Evolutionary conservation across 2,797 vertebrate genomes (phyloP).

Genomic region (Melanotaenia boesemani): DNA sequence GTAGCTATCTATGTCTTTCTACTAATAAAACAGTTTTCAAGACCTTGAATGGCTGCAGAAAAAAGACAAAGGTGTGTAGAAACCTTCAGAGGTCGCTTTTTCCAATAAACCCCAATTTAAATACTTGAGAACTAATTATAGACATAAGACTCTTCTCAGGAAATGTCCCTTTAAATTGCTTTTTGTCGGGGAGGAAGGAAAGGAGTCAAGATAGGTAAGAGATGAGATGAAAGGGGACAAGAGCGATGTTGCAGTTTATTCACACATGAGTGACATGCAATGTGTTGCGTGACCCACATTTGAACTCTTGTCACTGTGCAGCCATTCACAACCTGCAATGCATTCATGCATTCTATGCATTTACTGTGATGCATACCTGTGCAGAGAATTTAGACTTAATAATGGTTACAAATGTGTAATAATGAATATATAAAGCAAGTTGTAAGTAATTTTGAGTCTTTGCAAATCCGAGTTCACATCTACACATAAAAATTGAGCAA

Average conservation of each 20-base stretch:
- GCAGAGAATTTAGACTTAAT: too few species aligned
- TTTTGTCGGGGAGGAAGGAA: background rate
- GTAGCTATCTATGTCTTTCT: background rate
- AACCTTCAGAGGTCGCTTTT: background rate
- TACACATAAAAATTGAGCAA: background rate
- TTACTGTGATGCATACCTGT: background rate
- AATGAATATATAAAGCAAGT: background rate
- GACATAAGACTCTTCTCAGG: background rate
- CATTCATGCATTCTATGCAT: background rate
- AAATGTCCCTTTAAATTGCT: background rate
- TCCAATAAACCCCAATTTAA: background rate
- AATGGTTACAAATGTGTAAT: background rate
- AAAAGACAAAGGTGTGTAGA: background rate
- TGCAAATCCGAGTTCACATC: background rate
- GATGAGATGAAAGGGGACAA: background rate
- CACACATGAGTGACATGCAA: conserved; percentile 42
- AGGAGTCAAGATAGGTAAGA: background rate
- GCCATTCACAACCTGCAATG: conserved; percentile 22
- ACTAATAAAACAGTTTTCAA: background rate
- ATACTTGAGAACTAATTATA: background rate
- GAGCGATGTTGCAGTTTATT: conserved; percentile 22
- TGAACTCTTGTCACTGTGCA: conserved; percentile 30
- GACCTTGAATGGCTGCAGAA: background rate
- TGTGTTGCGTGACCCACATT: conserved; percentile 9
- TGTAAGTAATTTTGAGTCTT: background rate